These are phyloP conservation scores for Sminthopsis crassicaudata DNA, from an alignment of 2,113 vertebrate genomes.

Conservation along the genomic window DNA sequence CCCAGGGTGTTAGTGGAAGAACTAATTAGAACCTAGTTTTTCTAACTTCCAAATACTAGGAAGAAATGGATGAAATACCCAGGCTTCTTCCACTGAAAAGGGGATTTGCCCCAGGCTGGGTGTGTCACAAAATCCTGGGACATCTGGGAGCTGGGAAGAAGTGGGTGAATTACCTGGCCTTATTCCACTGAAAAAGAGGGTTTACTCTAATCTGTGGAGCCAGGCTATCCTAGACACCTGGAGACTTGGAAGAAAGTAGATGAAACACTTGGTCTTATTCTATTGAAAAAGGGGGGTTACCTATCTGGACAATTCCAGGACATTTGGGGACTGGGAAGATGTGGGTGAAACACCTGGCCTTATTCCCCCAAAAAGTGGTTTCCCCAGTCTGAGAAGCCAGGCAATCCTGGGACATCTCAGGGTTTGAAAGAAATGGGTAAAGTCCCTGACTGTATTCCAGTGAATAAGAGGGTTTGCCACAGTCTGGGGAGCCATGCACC, in stretches of 20 bases:
- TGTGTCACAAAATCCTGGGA: no score
- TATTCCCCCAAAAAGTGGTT: neutral
- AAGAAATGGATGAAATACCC: neutral
- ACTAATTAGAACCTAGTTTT: neutral
- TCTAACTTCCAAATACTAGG: neutral
- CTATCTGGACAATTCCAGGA: no score
- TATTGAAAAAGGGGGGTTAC: no score
- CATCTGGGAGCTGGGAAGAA: no score
- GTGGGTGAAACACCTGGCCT: neutral
- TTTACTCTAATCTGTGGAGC: no score
- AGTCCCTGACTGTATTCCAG: neutral
- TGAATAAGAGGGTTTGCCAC: neutral
- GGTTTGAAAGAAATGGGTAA: neutral
- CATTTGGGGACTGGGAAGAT: neutral
- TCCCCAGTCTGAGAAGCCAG: neutral
- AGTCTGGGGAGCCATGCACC: neutral
- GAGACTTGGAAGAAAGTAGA: no score
- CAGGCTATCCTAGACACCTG: no score
- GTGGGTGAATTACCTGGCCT: no score
- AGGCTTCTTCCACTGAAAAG: neutral
- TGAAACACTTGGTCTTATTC: no score
- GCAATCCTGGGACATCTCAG: neutral
- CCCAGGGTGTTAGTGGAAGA: neutral
- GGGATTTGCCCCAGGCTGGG: neutral
- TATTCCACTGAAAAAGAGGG: no score